Evolutionary conservation across 2,113 vertebrate species (phyloP).

Genomic region (Sorex araneus): DNA sequence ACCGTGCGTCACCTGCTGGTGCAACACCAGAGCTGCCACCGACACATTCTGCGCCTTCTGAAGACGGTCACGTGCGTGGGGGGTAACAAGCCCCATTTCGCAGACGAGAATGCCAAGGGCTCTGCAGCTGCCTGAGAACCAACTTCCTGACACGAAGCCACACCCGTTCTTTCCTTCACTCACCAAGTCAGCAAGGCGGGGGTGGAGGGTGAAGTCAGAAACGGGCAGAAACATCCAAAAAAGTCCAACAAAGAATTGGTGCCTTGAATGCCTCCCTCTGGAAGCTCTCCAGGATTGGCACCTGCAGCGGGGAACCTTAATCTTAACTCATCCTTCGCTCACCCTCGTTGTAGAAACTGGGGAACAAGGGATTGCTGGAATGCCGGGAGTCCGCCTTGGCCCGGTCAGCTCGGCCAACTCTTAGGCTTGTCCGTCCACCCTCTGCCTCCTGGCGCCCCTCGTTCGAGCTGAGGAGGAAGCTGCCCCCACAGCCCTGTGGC

Average conservation of each 20-base stretch:
- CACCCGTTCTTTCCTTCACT: background rate
- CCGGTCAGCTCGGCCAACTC: background rate
- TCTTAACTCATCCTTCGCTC: background rate
- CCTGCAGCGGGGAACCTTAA: background rate
- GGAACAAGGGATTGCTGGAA: no score
- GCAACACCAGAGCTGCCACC: no score
- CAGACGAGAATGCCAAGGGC: background rate
- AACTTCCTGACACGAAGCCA: background rate
- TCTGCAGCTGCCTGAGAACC: rapidly evolving
- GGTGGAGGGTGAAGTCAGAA: no score
- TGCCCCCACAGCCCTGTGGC: background rate
- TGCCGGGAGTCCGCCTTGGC: background rate
- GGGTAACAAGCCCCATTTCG: background rate
- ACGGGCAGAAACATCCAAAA: background rate
- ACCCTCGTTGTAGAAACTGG: background rate
- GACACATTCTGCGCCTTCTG: background rate
- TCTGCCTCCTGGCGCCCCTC: background rate
- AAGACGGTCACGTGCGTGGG: rapidly evolving
- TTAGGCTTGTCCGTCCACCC: background rate
- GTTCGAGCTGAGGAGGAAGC: background rate
- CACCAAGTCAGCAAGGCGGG: background rate
- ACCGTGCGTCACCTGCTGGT: rapidly evolving
- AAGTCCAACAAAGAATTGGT: no score
- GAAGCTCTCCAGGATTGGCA: background rate
- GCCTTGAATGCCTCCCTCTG: conserved; percentile 17